Evolutionary conservation across 2,113 vertebrate species (phyloP).

Genomic region (Macaca mulatta): DNA sequence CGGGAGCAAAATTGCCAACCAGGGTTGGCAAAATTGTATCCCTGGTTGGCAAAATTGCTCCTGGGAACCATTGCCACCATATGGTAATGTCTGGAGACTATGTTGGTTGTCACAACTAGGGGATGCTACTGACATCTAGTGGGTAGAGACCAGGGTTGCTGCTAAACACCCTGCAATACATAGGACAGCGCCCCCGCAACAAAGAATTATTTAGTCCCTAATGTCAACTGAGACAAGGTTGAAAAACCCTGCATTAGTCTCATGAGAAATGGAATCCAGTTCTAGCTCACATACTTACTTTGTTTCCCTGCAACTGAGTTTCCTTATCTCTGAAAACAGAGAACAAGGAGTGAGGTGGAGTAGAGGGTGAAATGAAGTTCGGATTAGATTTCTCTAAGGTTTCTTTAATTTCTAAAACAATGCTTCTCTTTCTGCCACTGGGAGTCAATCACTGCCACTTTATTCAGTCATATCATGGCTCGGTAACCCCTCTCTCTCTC

Average conservation of each 20-base stretch:
- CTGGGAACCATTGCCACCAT: too few species aligned
- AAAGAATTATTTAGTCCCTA: neutral
- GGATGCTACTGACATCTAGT: neutral
- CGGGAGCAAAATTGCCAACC: neutral
- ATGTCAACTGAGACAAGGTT: neutral
- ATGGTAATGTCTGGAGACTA: neutral
- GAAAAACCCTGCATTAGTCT: neutral
- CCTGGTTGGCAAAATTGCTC: too few species aligned
- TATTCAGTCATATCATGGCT: neutral
- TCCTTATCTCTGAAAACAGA: constrained; percentile 27
- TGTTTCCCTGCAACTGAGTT: neutral
- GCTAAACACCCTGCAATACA: neutral
- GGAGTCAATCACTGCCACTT: neutral
- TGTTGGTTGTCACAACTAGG: neutral
- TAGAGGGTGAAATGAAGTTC: neutral
- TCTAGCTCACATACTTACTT: neutral
- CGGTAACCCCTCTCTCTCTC: too few species aligned
- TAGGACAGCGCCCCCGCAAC: too few species aligned
- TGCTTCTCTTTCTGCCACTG: neutral
- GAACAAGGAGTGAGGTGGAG: neutral
- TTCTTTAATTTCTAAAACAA: constrained; percentile 21
- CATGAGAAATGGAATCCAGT: neutral
- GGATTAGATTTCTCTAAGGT: neutral
- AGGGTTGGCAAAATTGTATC: too few species aligned
- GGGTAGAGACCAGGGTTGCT: neutral